phyloP scores from a whole-genome alignment of 2,888 invertebrate species.

The Empis livida region DNA sequence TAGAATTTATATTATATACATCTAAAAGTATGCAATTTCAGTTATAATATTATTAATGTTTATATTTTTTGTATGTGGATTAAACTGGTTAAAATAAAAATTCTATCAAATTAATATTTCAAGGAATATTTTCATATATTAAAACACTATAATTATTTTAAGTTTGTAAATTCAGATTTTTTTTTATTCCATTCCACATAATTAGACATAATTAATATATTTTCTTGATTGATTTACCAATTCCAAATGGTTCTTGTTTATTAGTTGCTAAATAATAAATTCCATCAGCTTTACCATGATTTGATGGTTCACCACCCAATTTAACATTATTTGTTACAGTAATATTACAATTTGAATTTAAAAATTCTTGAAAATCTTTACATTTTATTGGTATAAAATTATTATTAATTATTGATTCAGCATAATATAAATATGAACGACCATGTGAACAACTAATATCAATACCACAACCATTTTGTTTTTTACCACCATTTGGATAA shows the following conservation, averaged over 20 bases:
- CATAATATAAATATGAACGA: slow-evolving; percentile 33
- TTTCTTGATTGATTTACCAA: not conserved
- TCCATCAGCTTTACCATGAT: slow-evolving; percentile 21
- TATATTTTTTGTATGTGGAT: no score
- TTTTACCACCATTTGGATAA: slow-evolving; percentile 41
- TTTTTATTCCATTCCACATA: no score
- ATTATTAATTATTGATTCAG: slow-evolving; percentile 31
- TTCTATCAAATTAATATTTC: no score
- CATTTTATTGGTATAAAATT: slow-evolving; percentile 26
- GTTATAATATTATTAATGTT: no score
- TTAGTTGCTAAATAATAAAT: slow-evolving; percentile 27
- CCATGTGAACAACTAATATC: slow-evolving; percentile 35
- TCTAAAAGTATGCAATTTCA: no score
- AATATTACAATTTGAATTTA: slow-evolving; percentile 19
- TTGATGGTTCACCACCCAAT: slow-evolving; percentile 21
- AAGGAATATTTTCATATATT: no score
- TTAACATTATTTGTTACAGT: slow-evolving; percentile 15
- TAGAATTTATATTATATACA: no score
- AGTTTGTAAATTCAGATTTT: no score
- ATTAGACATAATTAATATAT: no score
- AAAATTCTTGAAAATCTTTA: slow-evolving; percentile 17
- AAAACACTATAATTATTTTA: no score
- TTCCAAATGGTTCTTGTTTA: slow-evolving; percentile 21
- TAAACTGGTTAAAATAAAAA: no score
- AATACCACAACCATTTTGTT: slow-evolving; percentile 39